Evolutionary conservation across 2,797 vertebrate species (phyloP).

Genomic region (Poeciliopsis presidionis): DNA sequence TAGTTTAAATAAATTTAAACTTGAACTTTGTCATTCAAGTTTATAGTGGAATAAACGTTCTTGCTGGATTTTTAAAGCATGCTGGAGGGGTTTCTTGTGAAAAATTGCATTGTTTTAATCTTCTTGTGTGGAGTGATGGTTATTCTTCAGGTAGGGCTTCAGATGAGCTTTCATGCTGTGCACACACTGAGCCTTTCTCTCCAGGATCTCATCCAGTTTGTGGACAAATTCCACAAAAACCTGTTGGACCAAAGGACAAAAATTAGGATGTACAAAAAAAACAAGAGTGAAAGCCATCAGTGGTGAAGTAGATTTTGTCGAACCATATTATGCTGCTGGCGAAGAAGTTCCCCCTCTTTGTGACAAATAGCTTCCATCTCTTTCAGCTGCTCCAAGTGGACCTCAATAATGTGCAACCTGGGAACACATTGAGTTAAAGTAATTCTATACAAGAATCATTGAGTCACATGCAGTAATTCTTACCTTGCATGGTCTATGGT

Average conservation of each 20-base stretch:
- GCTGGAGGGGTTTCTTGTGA: too few species aligned
- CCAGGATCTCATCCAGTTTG: constrained; percentile 85
- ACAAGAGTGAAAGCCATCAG: background rate
- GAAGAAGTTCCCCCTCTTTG: constrained; percentile 83
- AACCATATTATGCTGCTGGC: constrained; percentile 81
- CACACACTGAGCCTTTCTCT: constrained; percentile 82
- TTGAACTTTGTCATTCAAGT: too few species aligned
- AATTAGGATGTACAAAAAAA: background rate
- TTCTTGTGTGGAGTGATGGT: constrained; percentile 18
- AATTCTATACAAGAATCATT: background rate
- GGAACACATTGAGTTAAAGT: constrained; percentile 4
- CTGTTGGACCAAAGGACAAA: constrained; percentile 66
- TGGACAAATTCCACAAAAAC: constrained; percentile 84
- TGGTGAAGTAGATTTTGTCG: constrained; percentile 49
- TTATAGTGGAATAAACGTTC: too few species aligned
- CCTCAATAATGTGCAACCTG: constrained; percentile 82
- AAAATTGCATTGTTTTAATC: constrained; percentile 14
- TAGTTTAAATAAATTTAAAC: too few species aligned
- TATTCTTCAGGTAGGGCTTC: constrained; percentile 72
- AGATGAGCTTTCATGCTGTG: constrained; percentile 82
- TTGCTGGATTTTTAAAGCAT: background rate
- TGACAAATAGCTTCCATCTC: constrained; percentile 84
- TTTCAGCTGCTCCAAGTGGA: constrained; percentile 84
- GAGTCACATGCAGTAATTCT: constrained; percentile 25
- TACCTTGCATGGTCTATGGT: constrained; percentile 53